Percentiles rank a stretch among this genome's conserved stretches.
Evolutionary conservation across 2,113 vertebrate genomes (phyloP).

Genomic region (Ploceus nigricollis): DNA sequence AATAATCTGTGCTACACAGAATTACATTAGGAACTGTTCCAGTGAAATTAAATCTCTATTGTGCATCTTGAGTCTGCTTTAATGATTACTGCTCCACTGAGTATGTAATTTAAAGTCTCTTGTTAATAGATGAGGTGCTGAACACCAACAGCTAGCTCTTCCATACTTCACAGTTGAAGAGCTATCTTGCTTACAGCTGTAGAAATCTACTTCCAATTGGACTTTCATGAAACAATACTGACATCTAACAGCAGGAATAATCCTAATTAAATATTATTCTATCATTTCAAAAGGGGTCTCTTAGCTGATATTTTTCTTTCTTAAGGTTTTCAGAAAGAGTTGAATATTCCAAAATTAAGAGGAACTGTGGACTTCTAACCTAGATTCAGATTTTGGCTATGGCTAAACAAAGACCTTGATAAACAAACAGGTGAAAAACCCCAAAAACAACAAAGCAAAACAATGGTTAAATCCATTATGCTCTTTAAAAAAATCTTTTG

Average conservation of each 20-base stretch:
- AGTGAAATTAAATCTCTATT: conserved; percentile 57
- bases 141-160: conserved; percentile 34
- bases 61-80: conserved; percentile 23
- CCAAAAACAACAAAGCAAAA: neutral
- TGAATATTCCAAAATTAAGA: neutral
- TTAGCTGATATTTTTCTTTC: neutral
- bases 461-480: neutral
- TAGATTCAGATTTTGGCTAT: neutral
- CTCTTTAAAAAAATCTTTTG: neutral
- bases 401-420: neutral
- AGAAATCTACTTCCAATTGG: neutral
- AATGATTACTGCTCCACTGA: conserved; percentile 49
- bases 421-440: neutral
- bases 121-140: conserved; percentile 44
- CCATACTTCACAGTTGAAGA: neutral
- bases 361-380: neutral
- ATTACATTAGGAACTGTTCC: conserved; percentile 56
- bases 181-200: neutral
- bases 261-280: neutral
- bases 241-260: conserved; percentile 45
- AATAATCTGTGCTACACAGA: neutral
- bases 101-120: conserved; percentile 58
- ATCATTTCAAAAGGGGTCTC: neutral
- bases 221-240: conserved; percentile 31
- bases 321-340: neutral